Base-by-base conservation (phyloP, 1,140 invertebrate species). In the Formica exsecta region DNA sequence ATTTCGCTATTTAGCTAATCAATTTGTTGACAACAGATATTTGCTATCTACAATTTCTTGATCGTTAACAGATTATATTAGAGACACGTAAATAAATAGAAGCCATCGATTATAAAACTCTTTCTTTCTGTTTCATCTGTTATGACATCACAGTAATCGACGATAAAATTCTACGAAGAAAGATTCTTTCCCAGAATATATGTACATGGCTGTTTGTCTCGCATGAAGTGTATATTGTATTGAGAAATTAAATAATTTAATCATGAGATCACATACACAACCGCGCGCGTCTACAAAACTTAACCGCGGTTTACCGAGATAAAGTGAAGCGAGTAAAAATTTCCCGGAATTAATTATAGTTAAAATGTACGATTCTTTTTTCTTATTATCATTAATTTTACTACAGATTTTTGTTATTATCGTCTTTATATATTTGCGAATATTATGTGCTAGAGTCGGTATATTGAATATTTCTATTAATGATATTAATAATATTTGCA, bases 121-220 rank as follows among this genome's bases (percentile, higher is more conserved):
- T 79, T 51, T 48, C 29, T n/a, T 54, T 38, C n/a, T 44, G 13
- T 57, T 54, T 51, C 36, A 74, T 19, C 8, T 4, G 48, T 19
- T 51, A 36, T 88, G 87, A 81, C 54, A 85, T 83, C 83, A 83
- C 59, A 38, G 6, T 51, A 32, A 41, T 51, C 22, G 11, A 44
- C 29, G 83, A 87, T 89, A 84, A 89, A 87, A 84, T 79, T 80
- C 32, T 62, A 71, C 44, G 36, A 29, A 48, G 76, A 66, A 76
- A 59, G 66, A 87, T 87, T 25, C 29, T 74, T 91, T 91, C 86
- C 22, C 70, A 85, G 90, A 88, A 91, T 32, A 51, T 84, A 91
- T 32, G 32, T 84, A 19, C 44, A 68, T 25, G 4, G 19, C 16
- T 57, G 25, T 36, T 44, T 87, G 57, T 62, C 36, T 71, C 36